Base-by-base conservation (phyloP, 37 sponge, comb jelly and placozoan species). In the Spongilla lacustris region DNA sequence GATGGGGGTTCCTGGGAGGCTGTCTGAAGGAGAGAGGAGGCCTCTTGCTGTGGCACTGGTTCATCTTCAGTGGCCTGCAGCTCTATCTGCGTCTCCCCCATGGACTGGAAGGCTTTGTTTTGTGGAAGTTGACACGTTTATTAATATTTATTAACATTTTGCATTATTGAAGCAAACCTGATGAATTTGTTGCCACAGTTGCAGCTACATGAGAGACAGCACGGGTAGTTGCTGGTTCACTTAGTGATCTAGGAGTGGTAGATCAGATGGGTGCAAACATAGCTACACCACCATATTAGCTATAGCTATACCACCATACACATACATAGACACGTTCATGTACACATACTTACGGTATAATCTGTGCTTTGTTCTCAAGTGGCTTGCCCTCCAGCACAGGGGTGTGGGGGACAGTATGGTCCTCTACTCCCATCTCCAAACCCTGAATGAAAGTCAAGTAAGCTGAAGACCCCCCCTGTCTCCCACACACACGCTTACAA, bases 381-480 rank as follows among this genome's bases (percentile, higher is more conserved):
- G 82, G 83, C 41, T 91, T 85, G 24, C 68, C 78, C 49, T 91
- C 91, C 10, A 91, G 87, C 28, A 91, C 83, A 11, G 91, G 91
- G 31, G 87, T 91, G 34, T 86, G 87, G 27, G 91, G 87, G 33
- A 91, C 91, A 77, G 83, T 71, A 23, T 71, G 36, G 23, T 75
- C 76, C 25, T 75, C 76, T 5, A 5, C 35, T 35, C n/a, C 76
- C 76, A 75, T 75, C 26, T 75, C 76, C n/a, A 75, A 23, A 75
- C 36, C 36, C 76, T 75, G 76, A 58, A 58, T 58, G 21, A 58
- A 19, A 19, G 46, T 46, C 8, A 10, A 1, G 19, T 58, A 19
- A 10, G 21, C 19, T 17, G 4, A 8, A 4, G 8, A 58, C 58
- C 58, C 58, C 21, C 58, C 58, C 58, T 14, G 14, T 17, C 58